Evolutionary conservation across 2,888 invertebrate genomes (phyloP).

Genomic region (Tiliacea citrago): DNA sequence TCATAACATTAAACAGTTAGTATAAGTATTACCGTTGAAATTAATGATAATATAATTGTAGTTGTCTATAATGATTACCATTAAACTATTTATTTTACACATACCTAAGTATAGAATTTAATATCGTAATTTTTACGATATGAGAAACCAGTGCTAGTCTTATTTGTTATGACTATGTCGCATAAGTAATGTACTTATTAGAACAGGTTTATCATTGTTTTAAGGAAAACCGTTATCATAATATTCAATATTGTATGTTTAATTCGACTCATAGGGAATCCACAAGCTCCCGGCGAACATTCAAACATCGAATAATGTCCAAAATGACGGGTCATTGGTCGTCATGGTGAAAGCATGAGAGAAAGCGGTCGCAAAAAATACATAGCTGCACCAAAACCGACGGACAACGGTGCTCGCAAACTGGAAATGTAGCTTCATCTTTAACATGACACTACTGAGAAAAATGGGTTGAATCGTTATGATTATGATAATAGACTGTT

Average conservation of each 20-base stretch:
- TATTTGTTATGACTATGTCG: neutral
- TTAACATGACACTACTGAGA: slow-evolving; percentile 22
- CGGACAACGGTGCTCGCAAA: slow-evolving; percentile 65
- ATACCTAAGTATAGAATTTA: too few species aligned
- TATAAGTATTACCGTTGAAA: slow-evolving; percentile 1
- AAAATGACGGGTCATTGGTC: slow-evolving; percentile 65
- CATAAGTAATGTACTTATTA: neutral
- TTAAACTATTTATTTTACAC: neutral
- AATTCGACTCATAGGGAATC: slow-evolving; percentile 17
- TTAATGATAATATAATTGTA: slow-evolving; percentile 9
- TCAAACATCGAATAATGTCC: slow-evolving; percentile 65
- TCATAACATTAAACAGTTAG: neutral
- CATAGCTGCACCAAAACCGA: slow-evolving; percentile 66
- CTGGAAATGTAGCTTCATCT: slow-evolving; percentile 59
- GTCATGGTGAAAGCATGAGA: slow-evolving; percentile 78
- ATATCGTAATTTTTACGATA: neutral
- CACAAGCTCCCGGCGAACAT: slow-evolving; percentile 32
- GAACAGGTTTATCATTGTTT: slow-evolving; percentile 2
- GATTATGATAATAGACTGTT: neutral
- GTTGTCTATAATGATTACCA: neutral
- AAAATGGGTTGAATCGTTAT: slow-evolving; percentile 22
- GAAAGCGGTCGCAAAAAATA: slow-evolving; percentile 79
- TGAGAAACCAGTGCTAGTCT: neutral
- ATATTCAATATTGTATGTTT: slow-evolving; percentile 3
- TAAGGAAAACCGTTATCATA: neutral